These are phyloP conservation scores for Oppia nitens DNA, from an alignment of 1,140 invertebrate species.

Conservation along the genomic window DNA sequence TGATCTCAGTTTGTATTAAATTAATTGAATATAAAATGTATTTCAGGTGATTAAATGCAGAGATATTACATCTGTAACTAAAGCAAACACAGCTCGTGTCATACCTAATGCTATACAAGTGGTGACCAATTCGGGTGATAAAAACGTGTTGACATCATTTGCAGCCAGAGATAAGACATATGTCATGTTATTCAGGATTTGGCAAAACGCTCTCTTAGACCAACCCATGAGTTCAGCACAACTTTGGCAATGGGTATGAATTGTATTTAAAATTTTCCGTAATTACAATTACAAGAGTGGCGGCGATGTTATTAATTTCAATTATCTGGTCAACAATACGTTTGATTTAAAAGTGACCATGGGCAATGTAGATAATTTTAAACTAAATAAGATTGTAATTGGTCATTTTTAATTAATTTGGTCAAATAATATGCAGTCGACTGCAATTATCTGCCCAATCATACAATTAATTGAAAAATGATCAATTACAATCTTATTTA, in stretches of 20 bases:
- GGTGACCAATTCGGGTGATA: conserved; percentile 5
- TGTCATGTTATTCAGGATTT: conserved; percentile 82
- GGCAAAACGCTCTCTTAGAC: conserved; percentile 85
- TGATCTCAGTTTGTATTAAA: not conserved
- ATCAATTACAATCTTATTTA: too few species aligned
- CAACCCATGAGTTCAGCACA: conserved; percentile 68
- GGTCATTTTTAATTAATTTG: too few species aligned
- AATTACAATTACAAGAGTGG: too few species aligned
- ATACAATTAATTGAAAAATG: too few species aligned
- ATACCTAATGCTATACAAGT: conserved; percentile 16
- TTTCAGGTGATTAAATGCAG: conserved; percentile 37
- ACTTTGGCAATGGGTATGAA: conserved; percentile 79
- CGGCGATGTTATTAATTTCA: too few species aligned
- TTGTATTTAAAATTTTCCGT: too few species aligned
- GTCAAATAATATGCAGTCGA: too few species aligned
- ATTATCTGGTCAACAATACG: too few species aligned
- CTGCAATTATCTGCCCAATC: too few species aligned
- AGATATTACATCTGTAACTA: conserved; percentile 8
- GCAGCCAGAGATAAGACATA: conserved; percentile 47
- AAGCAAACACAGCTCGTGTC: conserved; percentile 7
- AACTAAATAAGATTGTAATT: too few species aligned
- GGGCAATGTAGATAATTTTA: too few species aligned
- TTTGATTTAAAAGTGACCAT: too few species aligned
- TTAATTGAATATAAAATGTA: conserved; percentile 51
- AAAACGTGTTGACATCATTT: conserved; percentile 15